Evolutionary conservation across 2,888 invertebrate genomes (phyloP).

Genomic region (Dryobotodes eremita): DNA sequence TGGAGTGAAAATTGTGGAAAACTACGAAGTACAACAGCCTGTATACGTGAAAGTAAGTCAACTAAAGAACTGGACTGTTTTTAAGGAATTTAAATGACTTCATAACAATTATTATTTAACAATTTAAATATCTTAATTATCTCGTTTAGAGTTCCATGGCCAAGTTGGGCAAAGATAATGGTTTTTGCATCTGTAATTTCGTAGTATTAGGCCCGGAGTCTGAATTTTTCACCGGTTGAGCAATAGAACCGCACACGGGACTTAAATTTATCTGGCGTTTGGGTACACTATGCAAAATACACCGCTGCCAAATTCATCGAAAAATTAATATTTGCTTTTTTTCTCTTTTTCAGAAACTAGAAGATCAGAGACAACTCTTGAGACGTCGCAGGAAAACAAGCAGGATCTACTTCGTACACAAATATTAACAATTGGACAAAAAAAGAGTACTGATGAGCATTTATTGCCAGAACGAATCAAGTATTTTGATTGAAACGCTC

Average conservation of each 20-base stretch:
- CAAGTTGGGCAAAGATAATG: not conserved
- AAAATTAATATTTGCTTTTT: not conserved
- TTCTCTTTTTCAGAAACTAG: constrained; percentile 74
- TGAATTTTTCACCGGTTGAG: not conserved
- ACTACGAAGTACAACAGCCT: constrained; percentile 68
- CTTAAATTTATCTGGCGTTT: not conserved
- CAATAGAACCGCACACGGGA: not conserved
- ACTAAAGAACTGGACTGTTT: not conserved
- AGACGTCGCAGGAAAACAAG: constrained; percentile 55
- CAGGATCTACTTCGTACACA: constrained; percentile 52
- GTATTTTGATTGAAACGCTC: constrained; percentile 33
- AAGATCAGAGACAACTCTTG: constrained; percentile 66
- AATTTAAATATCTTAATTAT: not conserved
- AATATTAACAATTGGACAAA: constrained; percentile 28
- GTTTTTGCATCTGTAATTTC: not conserved
- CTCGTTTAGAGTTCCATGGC: not conserved
- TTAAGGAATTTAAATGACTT: not conserved
- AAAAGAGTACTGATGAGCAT: constrained; percentile 14
- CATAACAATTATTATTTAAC: not conserved
- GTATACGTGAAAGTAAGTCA: constrained; percentile 84
- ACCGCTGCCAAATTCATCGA: not conserved
- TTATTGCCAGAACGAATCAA: constrained; percentile 45
- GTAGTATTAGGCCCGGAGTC: not conserved
- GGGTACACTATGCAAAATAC: too few relatives aligned
- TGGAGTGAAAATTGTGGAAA: constrained; percentile 29